Evolutionary conservation across 92 coral and sea anemone genomes (phyloP).

Genomic region (Pocillopora grandis): DNA sequence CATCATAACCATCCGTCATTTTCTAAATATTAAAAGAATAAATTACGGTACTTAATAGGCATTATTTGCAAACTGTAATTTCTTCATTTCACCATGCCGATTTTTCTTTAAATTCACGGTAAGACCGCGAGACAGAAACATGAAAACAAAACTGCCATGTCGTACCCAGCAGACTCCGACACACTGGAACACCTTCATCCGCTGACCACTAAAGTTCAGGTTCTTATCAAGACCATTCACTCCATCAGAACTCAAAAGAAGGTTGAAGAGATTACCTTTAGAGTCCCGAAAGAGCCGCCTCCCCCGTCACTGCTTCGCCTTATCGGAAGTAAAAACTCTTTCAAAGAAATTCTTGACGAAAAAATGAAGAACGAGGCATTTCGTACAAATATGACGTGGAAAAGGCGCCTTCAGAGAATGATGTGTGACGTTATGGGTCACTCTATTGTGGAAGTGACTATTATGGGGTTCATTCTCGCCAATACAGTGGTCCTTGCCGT

Average conservation of each 20-base stretch:
- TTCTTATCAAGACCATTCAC: slow-evolving; percentile 65
- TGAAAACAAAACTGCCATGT: slow-evolving; percentile 66
- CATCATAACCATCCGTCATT: too few species aligned
- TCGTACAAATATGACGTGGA: slow-evolving; percentile 51
- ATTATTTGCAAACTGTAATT: neutral
- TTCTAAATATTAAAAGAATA: too few species aligned
- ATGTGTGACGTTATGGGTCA: slow-evolving; percentile 65
- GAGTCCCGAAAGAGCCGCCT: slow-evolving; percentile 25
- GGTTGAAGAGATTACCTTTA: slow-evolving; percentile 37
- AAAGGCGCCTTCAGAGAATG: slow-evolving; percentile 70
- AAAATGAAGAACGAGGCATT: slow-evolving; percentile 70
- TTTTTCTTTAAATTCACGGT: neutral
- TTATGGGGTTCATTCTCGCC: slow-evolving; percentile 77
- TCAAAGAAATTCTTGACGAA: slow-evolving; percentile 79
- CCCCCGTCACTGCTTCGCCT: slow-evolving; percentile 50
- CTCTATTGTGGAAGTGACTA: slow-evolving; percentile 72
- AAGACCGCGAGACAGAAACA: slow-evolving; percentile 58
- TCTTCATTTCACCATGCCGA: neutral
- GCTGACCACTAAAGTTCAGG: slow-evolving; percentile 61
- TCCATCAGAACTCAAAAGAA: slow-evolving; percentile 61
- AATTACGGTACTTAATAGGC: too few species aligned
- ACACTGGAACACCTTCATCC: slow-evolving; percentile 74
- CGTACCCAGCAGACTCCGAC: slow-evolving; percentile 76
- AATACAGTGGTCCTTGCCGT: slow-evolving; percentile 88
- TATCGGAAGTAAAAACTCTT: slow-evolving; percentile 74